Percentiles rank a stretch among this genome's conserved stretches.
These are phyloP conservation scores for Drosophila rhopaloa DNA, from an alignment of 1,140 invertebrate species.

Conservation along the genomic window DNA sequence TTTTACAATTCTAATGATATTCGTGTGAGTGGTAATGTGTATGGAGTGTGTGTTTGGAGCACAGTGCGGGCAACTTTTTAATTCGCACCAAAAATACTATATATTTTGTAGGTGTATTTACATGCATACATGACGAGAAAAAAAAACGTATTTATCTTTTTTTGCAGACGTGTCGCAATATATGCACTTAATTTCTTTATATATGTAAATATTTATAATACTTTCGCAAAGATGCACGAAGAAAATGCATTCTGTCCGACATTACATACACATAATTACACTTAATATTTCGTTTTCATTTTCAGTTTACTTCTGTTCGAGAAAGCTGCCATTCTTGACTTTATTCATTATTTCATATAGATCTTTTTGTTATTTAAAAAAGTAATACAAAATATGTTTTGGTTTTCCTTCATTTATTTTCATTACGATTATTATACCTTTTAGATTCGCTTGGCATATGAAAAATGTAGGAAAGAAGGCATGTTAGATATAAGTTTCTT, in stretches of 20 bases:
- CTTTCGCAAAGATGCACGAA: conserved; percentile 45
- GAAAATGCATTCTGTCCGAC: conserved; percentile 47
- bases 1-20: conserved; percentile 82
- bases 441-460: conserved; percentile 51
- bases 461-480: conserved; percentile 62
- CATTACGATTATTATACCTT: conserved; percentile 24
- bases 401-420: conserved; percentile 26
- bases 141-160: conserved; percentile 9
- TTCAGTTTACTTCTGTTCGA: conserved; percentile 26
- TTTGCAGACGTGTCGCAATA: conserved; percentile 11
- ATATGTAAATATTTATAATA: conserved; percentile 63
- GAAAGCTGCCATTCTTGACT: conserved; percentile 58
- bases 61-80: conserved; percentile 42
- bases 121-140: conserved; percentile 14
- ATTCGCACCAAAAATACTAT: conserved; percentile 67
- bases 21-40: conserved; percentile 33
- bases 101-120: conserved; percentile 25
- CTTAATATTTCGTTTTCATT: conserved; percentile 13
- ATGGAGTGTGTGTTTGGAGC: conserved; percentile 15
- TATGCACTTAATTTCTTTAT: conserved; percentile 21
- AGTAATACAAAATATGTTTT: conserved; percentile 77
- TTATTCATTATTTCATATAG: conserved; percentile 41
- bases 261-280: conserved; percentile 53
- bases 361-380: conserved; percentile 62
- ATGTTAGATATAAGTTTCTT: conserved; percentile 25